Evolutionary conservation across 2,888 invertebrate species (phyloP).

Genomic region (Chaetoderma sp.): DNA sequence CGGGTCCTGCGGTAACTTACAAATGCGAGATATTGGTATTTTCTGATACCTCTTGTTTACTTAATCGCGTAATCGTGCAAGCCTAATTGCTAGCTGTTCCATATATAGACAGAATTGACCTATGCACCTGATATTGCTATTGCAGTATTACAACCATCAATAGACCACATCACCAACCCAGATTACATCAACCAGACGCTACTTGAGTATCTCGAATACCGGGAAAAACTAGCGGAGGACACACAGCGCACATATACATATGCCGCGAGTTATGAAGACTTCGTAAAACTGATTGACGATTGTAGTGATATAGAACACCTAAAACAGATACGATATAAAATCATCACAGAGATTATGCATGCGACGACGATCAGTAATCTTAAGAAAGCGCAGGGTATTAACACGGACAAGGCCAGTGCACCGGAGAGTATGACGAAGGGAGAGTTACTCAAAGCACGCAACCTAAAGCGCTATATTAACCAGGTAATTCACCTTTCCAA

Average conservation of each 20-base stretch:
- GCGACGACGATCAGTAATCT: slow-evolving; percentile 91
- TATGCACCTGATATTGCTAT: no score
- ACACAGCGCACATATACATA: slow-evolving; percentile 87
- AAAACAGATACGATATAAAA: slow-evolving; percentile 85
- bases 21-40: no score
- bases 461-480: slow-evolving; percentile 85
- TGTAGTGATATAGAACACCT: slow-evolving; percentile 86
- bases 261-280: slow-evolving; percentile 90
- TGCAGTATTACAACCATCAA: slow-evolving; percentile 83
- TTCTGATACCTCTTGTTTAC: no score
- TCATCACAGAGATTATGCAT: slow-evolving; percentile 93
- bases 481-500: slow-evolving; percentile 66
- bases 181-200: slow-evolving; percentile 92
- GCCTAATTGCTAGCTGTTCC: no score
- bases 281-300: slow-evolving; percentile 84
- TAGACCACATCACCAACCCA: slow-evolving; percentile 87
- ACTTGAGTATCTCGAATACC: slow-evolving; percentile 84
- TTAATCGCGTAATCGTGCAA: no score
- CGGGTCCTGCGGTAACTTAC: no score
- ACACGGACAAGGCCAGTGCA: slow-evolving; percentile 72
- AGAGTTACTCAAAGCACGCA: slow-evolving; percentile 81
- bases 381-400: slow-evolving; percentile 82
- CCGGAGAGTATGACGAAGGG: slow-evolving; percentile 78
- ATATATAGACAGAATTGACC: no score
- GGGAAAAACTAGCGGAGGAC: slow-evolving; percentile 77